Conservation (phyloP, 2,888 invertebrate species). For the Merodon equestris region DNA sequence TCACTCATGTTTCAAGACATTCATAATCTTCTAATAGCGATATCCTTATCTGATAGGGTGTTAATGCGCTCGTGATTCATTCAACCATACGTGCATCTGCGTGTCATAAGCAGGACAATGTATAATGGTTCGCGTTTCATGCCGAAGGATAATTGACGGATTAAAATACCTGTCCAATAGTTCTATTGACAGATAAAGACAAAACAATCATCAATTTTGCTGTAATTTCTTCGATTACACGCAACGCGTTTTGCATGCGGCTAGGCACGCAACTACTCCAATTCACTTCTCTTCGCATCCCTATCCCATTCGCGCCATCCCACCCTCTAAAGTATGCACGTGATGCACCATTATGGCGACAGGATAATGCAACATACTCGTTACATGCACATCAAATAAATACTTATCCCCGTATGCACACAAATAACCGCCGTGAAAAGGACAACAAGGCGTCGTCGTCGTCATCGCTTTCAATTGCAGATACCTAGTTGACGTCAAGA, state of each 20-base stretch:
- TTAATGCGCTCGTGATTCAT: slow-evolving; percentile 41
- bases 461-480: slow-evolving; percentile 22
- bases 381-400: slow-evolving; percentile 58
- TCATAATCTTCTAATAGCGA: no score
- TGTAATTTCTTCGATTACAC: slow-evolving; percentile 65
- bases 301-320: no score
- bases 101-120: slow-evolving; percentile 51
- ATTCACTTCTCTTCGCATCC: no score
- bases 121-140: slow-evolving; percentile 26
- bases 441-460: slow-evolving; percentile 54
- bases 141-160: slow-evolving; percentile 68
- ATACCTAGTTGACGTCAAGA: slow-evolving; percentile 12
- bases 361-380: slow-evolving; percentile 52
- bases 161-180: slow-evolving; percentile 68
- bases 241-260: slow-evolving; percentile 62
- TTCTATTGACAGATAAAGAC: slow-evolving; percentile 67
- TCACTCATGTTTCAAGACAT: no score
- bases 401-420: slow-evolving; percentile 1
- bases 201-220: slow-evolving; percentile 64
- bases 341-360: slow-evolving; percentile 63
- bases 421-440: slow-evolving; percentile 36
- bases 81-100: slow-evolving; percentile 7
- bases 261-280: slow-evolving; percentile 66
- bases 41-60: no score
- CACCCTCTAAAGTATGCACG: slow-evolving; percentile 34